Evolutionary conservation across 2,797 vertebrate genomes (phyloP), one percentile per base, ranked within the genome.

Genomic region (Valencia hispanica): DNA sequence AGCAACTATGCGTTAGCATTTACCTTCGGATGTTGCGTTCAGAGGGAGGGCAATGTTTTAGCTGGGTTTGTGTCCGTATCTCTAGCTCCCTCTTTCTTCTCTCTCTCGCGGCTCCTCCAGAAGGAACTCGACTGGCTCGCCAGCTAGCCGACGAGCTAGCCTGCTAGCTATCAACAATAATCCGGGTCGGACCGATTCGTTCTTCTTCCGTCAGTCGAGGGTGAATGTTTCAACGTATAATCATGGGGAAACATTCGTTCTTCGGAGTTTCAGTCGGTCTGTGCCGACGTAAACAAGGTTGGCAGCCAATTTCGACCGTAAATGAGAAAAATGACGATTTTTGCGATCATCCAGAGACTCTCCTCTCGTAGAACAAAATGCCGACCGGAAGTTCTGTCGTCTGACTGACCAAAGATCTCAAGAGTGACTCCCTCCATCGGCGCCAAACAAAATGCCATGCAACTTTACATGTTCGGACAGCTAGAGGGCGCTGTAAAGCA

Each of bases 331-430:
- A 91, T 94, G 92, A 94, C 94, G 94, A 92, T 94, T 94, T 91
- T 94, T 94, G 92, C 93, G 94, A 93, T 93, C 90, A 94, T 91
- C 92, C 81, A 94, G 91, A 94, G 91, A 79, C 87, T 94, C 91
- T 93, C 94, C 92, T 93, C 93, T 93, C 94, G 91, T 92, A 94
- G 93, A 95, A 95, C 94, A 95, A 95, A 95, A 95, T 95, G 94
- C 94, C 94, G 94, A 95, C 94, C 94, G 94, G 94, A 95, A 94
- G 94, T 93, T 90, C 91, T 89, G 91, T 90, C 91, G 94, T 92
- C 90, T 88, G 91, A 94, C 91, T 92, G 94, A 94, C 89, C 93
- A 86, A 84, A 91, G 91, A 91, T 93, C 94, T 93, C 90, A 85
- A 86, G 91, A 94, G 92, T 92, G 93, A 94, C 94, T 93, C 94